Conservation (phyloP, 2,113 vertebrate species). For the Thalassoma bifasciatum region DNA sequence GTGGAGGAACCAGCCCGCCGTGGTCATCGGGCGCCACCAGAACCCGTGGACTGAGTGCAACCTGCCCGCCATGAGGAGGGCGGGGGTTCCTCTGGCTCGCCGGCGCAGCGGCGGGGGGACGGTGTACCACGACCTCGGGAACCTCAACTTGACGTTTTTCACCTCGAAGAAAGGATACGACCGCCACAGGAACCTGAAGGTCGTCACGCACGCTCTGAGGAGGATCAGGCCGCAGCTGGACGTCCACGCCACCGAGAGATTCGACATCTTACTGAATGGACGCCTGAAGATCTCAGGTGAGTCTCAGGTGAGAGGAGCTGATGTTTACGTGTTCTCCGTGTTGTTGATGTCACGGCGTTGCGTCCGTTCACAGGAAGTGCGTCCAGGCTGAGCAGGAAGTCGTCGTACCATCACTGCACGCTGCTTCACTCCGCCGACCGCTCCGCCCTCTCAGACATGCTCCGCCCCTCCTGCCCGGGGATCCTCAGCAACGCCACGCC, state of each 20-base stretch:
- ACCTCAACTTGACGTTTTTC: conserved; percentile 97
- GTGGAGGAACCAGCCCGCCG: conserved; percentile 90
- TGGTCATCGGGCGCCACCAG: conserved; percentile 96
- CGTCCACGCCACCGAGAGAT: conserved; percentile 86
- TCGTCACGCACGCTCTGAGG: conserved; percentile 87
- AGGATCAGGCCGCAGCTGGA: conserved; percentile 84
- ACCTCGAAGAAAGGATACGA: conserved; percentile 89
- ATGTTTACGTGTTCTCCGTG: not conserved
- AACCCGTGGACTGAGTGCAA: conserved; percentile 96
- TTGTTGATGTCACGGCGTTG: not conserved
- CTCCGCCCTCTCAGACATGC: conserved; percentile 82
- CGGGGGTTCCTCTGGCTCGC: conserved; percentile 87
- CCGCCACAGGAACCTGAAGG: conserved; percentile 88
- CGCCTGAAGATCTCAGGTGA: conserved; percentile 89
- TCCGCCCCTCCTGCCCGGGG: conserved; percentile 86
- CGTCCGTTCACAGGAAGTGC: conserved; percentile 84
- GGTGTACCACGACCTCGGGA: conserved; percentile 96
- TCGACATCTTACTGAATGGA: conserved; percentile 89
- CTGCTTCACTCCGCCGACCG: conserved; percentile 87
- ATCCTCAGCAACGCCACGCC: conserved; percentile 92
- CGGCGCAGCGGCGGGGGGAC: conserved; percentile 95
- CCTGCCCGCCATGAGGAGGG: conserved; percentile 83
- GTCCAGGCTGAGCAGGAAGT: conserved; percentile 88
- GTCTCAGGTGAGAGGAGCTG: too few relatives aligned
- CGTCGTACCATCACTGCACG: conserved; percentile 96